These are phyloP conservation scores for Xanthia togata DNA, from an alignment of 2,888 invertebrate genomes.

Conservation along the genomic window DNA sequence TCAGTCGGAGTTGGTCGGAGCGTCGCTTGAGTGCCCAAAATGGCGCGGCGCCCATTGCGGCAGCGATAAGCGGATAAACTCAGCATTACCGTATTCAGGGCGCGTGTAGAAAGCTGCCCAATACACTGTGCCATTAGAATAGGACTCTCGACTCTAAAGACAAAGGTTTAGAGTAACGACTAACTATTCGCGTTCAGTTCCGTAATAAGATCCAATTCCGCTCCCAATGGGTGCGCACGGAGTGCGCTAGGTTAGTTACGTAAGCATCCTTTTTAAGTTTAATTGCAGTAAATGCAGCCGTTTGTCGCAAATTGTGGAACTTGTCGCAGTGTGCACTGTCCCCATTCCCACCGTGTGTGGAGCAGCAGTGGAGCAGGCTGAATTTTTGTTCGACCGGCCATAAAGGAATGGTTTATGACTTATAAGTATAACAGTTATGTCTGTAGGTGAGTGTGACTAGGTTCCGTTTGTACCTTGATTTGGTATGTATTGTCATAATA, in stretches of 20 bases:
- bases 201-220: slow-evolving; percentile 51
- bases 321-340: slow-evolving; percentile 36
- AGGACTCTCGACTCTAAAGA: slow-evolving; percentile 59
- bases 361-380: background rate
- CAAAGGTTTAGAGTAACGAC: slow-evolving; percentile 39
- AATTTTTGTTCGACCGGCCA: slow-evolving; percentile 6
- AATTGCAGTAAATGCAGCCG: slow-evolving; percentile 64
- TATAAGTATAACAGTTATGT: slow-evolving; percentile 22
- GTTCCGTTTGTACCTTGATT: background rate
- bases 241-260: slow-evolving; percentile 52
- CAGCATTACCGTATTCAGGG: slow-evolving; percentile 72
- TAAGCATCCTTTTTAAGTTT: slow-evolving; percentile 68
- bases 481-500: background rate
- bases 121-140: slow-evolving; percentile 49
- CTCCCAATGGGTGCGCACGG: slow-evolving; percentile 32
- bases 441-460: slow-evolving; percentile 8
- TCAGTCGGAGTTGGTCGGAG: slow-evolving; percentile 17
- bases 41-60: slow-evolving; percentile 63
- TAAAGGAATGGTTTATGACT: slow-evolving; percentile 28
- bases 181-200: slow-evolving; percentile 31
- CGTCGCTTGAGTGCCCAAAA: slow-evolving; percentile 63
- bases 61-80: slow-evolving; percentile 71
- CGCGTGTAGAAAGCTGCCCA: slow-evolving; percentile 76
- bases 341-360: slow-evolving; percentile 48
- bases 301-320: slow-evolving; percentile 57